Evolutionary conservation across 2,113 vertebrate genomes (phyloP).

Genomic region (Strigops habroptila): DNA sequence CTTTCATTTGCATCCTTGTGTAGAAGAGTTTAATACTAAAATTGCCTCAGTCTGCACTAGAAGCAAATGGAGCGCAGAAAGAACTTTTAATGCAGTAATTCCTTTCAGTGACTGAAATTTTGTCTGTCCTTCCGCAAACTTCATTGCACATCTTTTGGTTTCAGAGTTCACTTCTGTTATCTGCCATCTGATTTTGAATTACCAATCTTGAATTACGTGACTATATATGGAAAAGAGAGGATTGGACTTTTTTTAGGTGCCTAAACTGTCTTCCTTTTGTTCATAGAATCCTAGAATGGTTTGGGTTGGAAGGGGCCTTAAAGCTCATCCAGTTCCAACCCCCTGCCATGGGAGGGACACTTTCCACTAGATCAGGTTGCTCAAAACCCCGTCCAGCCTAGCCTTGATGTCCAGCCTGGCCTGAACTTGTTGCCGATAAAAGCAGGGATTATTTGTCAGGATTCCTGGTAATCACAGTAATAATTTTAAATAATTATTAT

Average conservation of each 20-base stretch:
- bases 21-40: neutral
- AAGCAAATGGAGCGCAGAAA: neutral
- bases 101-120: neutral
- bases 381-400: neutral
- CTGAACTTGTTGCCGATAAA: neutral
- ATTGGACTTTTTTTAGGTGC: neutral
- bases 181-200: slow-evolving; percentile 14
- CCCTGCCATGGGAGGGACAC: neutral
- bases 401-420: neutral
- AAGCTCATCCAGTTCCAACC: neutral
- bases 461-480: neutral
- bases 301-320: neutral
- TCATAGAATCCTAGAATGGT: neutral
- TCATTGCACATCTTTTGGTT: neutral
- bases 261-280: neutral
- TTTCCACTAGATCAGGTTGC: neutral
- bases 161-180: neutral
- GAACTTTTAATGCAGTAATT: neutral
- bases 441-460: neutral
- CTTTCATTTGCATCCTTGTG: neutral
- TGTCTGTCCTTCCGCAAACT: neutral
- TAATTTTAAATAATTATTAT: neutral
- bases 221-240: neutral
- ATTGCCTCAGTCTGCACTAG: neutral
- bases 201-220: neutral